Conservation (phyloP, 2,113 vertebrate genomes). For the Sylvia atricapilla region DNA sequence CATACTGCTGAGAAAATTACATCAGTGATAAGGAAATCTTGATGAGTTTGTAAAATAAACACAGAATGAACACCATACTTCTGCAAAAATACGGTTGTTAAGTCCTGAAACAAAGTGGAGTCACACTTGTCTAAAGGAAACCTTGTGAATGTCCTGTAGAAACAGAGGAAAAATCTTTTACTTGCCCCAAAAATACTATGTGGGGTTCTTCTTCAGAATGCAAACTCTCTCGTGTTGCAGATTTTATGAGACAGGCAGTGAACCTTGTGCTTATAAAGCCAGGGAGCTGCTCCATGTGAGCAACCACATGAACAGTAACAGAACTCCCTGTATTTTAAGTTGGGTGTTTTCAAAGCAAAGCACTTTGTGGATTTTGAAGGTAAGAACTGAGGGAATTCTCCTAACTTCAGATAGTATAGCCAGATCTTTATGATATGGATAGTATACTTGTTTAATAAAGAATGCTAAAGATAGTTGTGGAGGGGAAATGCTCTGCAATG, state of each 20-base stretch:
- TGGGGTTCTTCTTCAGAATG: neutral
- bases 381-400: neutral
- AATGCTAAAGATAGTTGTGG: neutral
- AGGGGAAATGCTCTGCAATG: neutral
- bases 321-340: neutral
- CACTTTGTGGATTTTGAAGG: neutral
- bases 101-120: neutral
- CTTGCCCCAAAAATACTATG: neutral
- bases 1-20: neutral
- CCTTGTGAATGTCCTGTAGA: neutral
- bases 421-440: neutral
- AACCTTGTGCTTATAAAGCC: neutral
- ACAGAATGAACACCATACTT: neutral
- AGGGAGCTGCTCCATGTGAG: neutral
- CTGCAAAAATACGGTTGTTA: neutral
- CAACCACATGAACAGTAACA: neutral
- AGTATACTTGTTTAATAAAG: neutral
- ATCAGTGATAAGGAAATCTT: neutral
- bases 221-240: neutral
- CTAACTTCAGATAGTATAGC: neutral
- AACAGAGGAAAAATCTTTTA: neutral
- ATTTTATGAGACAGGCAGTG: neutral
- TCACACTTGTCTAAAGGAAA: neutral
- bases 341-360: neutral
- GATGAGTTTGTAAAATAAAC: neutral